Conservation (phyloP, 1,140 invertebrate species). For the Neodiprion fabricii region DNA sequence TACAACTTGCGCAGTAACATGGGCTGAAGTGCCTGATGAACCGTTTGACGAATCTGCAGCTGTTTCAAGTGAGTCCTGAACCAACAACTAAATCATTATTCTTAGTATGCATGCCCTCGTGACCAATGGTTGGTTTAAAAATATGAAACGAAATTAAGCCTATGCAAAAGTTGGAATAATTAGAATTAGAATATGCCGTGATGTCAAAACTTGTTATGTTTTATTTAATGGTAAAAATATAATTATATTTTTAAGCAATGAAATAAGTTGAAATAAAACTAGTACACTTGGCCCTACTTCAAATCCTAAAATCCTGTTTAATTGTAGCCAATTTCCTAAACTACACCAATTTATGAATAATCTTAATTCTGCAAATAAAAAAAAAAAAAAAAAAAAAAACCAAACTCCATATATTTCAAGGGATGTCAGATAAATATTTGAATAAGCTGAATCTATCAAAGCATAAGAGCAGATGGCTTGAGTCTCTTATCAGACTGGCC, state of each 20-base stretch:
- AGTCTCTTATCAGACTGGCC: conserved; percentile 29
- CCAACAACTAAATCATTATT: conserved; percentile 52
- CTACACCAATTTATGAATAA: too few relatives aligned
- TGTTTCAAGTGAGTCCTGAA: conserved; percentile 56
- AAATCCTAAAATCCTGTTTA: too few relatives aligned
- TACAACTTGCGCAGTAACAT: conserved; percentile 63
- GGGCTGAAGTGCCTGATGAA: conserved; percentile 55
- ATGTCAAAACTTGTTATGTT: background rate
- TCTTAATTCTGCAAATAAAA: too few relatives aligned
- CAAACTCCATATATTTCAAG: background rate
- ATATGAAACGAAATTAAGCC: background rate
- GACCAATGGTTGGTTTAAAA: background rate
- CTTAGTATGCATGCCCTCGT: conserved; percentile 38
- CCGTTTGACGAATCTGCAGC: conserved; percentile 60
- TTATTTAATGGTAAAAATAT: too few relatives aligned
- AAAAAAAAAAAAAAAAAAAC: background rate
- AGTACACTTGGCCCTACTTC: too few relatives aligned
- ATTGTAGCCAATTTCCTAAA: too few relatives aligned
- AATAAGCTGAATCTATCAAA: conserved; percentile 20
- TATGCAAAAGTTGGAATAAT: background rate
- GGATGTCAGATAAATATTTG: conserved; percentile 18
- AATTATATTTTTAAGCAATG: too few relatives aligned
- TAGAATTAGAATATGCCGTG: background rate
- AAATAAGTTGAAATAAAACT: too few relatives aligned
- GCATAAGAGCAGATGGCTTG: conserved; percentile 32